Percentiles rank a stretch among this genome's conserved stretches.
Conservation (phyloP, 2,888 invertebrate genomes). For the Thereva nobilitata region DNA sequence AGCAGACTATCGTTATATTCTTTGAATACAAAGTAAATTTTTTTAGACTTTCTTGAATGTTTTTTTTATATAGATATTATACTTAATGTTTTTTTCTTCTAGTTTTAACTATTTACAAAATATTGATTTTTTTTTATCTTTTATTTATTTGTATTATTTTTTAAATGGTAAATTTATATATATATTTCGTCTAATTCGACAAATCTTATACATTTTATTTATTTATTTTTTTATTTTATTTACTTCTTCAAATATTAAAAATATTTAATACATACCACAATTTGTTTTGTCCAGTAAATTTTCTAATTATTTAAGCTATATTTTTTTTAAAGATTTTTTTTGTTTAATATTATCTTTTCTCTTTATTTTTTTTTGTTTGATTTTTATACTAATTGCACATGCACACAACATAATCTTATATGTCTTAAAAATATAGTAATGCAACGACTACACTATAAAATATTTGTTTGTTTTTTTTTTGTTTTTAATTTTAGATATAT, state of each 20-base stretch:
- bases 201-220: neutral
- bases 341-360: neutral
- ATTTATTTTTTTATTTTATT: neutral
- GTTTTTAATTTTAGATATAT: too few species aligned
- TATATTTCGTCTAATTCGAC: conserved; percentile 26
- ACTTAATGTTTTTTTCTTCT: neutral
- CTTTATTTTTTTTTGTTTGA: conserved; percentile 6
- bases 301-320: conserved; percentile 13
- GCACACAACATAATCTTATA: conserved; percentile 1
- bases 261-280: conserved; percentile 22
- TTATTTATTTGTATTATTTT: too few species aligned
- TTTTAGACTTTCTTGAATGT: conserved; percentile 6
- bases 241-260: conserved; percentile 19
- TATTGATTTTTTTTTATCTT: conserved; percentile 1
- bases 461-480: too few species aligned
- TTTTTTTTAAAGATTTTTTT: too few species aligned
- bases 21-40: conserved; percentile 14
- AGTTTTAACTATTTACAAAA: conserved; percentile 21
- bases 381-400: conserved; percentile 24
- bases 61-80: conserved; percentile 14
- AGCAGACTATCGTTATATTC: conserved; percentile 17
- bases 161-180: too few species aligned
- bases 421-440: too few species aligned
- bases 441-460: too few species aligned
- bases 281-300: conserved; percentile 19